Base-by-base conservation (phyloP, 2,888 invertebrate species). In the Drosophila percnosoma region DNA sequence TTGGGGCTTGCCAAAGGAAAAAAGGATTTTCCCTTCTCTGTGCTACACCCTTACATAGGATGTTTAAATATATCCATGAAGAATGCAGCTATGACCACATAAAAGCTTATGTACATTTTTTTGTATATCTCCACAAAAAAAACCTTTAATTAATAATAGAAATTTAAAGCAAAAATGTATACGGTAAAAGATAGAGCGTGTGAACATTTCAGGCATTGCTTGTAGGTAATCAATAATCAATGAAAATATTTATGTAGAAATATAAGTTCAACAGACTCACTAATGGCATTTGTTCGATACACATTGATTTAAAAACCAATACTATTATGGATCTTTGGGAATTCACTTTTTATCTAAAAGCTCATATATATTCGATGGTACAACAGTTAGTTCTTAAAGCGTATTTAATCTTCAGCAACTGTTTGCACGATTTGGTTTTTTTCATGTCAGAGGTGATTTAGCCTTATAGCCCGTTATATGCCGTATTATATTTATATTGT, bases 1-100 rank as follows among this genome's bases (percentile, higher is more conserved):
- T 73, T 90, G 87, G 73, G 74, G 87, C 65, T 73, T 58, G 83
- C 63, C 52, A 63, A 74, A 70, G 81, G 88, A 90, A 85, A 90
- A 90, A 86, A 84, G 75, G 83, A 86, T 90, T 85, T 63, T 55
- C 21, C 38, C 34, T 52, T 21, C 11, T 24, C 29, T 18, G 24
- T 61, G 6, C 7, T n/a, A 40, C 36, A 69, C 49, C 15, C 68
- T 58, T 15, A 15, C 49, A 18, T 4, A 7, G 36, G 48, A 18
- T 38, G 24, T 38, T n/a, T n/a, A 2, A 15, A 27, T 54, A 27
- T 36, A 27, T 53, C 11, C n/a, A 27, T 38, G 48, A 27, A 15
- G 7, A 54, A 55, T 27, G 48, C 21, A 55, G 34, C 38, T 13
- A n/a, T 27, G 36, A 27, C 27, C 54, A 6, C 54, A 54, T 18